Conservation (phyloP, 2,797 vertebrate species). For the Sebastes taczanowskii region DNA sequence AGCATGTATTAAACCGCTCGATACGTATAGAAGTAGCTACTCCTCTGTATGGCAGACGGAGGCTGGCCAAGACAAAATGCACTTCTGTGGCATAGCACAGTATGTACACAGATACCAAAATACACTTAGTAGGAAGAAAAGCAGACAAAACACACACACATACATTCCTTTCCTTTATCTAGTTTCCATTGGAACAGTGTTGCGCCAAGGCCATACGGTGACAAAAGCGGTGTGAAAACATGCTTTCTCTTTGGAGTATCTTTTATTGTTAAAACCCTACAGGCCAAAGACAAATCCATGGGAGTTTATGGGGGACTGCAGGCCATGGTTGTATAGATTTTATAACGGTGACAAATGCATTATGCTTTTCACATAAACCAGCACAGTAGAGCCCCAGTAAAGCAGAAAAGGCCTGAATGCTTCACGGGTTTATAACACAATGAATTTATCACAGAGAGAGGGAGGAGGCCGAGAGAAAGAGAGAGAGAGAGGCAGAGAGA, state of each 20-base stretch:
- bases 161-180: constrained; percentile 62
- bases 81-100: constrained; percentile 23
- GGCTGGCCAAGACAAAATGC: constrained; percentile 30
- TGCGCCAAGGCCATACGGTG: constrained; percentile 56
- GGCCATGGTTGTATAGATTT: constrained; percentile 72
- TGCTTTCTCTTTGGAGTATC: constrained; percentile 62
- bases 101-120: constrained; percentile 44
- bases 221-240: constrained; percentile 67
- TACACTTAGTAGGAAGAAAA: constrained; percentile 20
- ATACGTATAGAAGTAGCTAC: constrained; percentile 41
- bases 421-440: constrained; percentile 71
- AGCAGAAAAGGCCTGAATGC: constrained; percentile 68
- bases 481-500: not conserved
- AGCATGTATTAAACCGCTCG: constrained; percentile 20
- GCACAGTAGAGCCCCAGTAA: constrained; percentile 68
- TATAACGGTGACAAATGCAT: constrained; percentile 75
- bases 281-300: constrained; percentile 65
- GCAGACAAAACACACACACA: constrained; percentile 55
- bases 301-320: constrained; percentile 66
- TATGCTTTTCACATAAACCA: constrained; percentile 72
- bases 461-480: constrained; percentile 14
- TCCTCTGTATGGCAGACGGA: constrained; percentile 5
- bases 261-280: constrained; percentile 61
- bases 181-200: constrained; percentile 56
- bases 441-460: constrained; percentile 67